A percentile compares a stretch with the other conserved stretches of the same genome.
These are phyloP conservation scores for Nysson spinosus DNA, from an alignment of 2,888 invertebrate species.

Conservation along the genomic window DNA sequence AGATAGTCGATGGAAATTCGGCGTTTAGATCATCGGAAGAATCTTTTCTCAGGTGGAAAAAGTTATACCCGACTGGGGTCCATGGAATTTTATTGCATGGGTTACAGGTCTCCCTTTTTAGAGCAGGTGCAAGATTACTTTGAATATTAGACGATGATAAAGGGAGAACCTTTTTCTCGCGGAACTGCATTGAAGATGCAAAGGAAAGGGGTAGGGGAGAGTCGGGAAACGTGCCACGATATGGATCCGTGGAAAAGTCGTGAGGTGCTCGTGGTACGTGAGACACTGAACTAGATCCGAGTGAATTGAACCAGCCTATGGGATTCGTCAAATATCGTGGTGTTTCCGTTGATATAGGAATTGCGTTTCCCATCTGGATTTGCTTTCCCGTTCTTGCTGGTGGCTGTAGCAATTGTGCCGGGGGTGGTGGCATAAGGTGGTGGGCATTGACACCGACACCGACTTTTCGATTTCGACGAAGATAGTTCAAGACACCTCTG, in stretches of 20 bases:
- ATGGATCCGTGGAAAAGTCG: conserved; percentile 2
- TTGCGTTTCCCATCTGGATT: too few relatives aligned
- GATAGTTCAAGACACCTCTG: too few relatives aligned
- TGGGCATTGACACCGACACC: too few relatives aligned
- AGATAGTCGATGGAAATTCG: too few relatives aligned
- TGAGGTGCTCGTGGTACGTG: background rate
- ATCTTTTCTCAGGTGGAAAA: conserved; percentile 15
- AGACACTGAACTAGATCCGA: conserved; percentile 62
- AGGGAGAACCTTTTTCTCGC: conserved; percentile 42
- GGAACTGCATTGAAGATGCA: conserved; percentile 18
- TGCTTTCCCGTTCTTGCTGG: too few relatives aligned
- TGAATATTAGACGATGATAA: conserved; percentile 43
- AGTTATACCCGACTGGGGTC: conserved; percentile 82
- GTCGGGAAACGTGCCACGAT: background rate
- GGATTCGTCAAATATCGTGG: conserved; percentile 81
- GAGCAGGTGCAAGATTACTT: conserved; percentile 15
- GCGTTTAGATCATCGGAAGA: too few relatives aligned
- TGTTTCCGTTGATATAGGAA: conserved; percentile 76
- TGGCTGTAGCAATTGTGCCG: too few relatives aligned
- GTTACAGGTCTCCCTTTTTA: conserved; percentile 82
- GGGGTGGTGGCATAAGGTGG: too few relatives aligned
- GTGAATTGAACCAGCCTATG: conserved; percentile 82
- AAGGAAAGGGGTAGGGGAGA: conserved; percentile 3
- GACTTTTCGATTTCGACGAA: too few relatives aligned
- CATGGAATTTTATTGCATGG: conserved; percentile 90